Evolutionary conservation across 2,113 vertebrate genomes (phyloP).

Genomic region (Grus americana): DNA sequence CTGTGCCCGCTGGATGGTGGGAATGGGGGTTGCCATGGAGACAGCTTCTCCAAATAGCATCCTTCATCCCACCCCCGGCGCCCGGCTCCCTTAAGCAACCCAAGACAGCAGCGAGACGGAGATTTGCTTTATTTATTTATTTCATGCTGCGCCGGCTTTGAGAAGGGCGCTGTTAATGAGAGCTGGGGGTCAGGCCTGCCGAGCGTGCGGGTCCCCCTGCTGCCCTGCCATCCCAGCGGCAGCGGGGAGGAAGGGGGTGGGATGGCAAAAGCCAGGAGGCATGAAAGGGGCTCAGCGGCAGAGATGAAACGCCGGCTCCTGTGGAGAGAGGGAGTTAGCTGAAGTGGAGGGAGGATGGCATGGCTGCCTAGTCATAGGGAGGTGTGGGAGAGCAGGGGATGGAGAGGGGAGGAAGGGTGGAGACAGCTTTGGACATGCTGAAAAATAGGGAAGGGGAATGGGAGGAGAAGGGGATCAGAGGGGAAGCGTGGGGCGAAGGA

Average conservation of each 20-base stretch:
- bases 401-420: not conserved
- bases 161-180: conserved; percentile 21
- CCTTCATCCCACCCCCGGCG: conserved; percentile 26
- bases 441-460: not conserved
- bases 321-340: not conserved
- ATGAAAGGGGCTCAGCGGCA: not conserved
- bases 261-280: not conserved
- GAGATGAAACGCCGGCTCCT: not conserved
- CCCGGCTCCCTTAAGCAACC: conserved; percentile 60
- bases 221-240: not conserved
- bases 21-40: conserved; percentile 68
- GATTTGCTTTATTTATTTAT: conserved; percentile 48
- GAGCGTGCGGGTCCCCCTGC: not conserved
- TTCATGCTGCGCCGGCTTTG: not conserved
- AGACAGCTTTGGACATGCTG: not conserved
- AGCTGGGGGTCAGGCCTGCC: not conserved
- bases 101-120: conserved; percentile 49
- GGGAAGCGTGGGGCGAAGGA: rapidly evolving
- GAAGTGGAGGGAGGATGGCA: not conserved
- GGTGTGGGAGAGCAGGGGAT: not conserved
- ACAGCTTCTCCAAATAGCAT: conserved; percentile 70
- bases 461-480: not conserved
- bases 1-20: conserved; percentile 52
- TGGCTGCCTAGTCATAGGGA: not conserved
- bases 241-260: not conserved